Evolutionary conservation across 2,888 invertebrate genomes (phyloP), one percentile per base, ranked within the genome.

Genomic region (Azorinus chamasolen): DNA sequence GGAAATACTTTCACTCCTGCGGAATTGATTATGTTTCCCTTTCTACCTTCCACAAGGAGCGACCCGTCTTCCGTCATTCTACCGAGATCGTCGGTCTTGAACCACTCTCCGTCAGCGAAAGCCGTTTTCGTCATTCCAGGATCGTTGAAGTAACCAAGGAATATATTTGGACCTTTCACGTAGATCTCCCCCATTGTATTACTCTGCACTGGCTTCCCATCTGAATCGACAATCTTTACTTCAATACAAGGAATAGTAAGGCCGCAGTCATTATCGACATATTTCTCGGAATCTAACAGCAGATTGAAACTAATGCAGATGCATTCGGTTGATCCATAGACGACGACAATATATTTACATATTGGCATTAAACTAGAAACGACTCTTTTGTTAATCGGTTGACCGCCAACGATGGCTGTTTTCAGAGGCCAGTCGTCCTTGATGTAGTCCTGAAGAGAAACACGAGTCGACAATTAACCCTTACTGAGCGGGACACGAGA

Each of bases 1-100:
- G 75, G 69, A 6, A 61, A 32, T 25, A 75, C 69, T 32, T 69
- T 75, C 55, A 70, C 55, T 10, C 68, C 77, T 10, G 72, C 77
- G 41, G 63, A 53, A 10, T 72, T 58, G 3, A 77, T 69, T 39
- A 64, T 66, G n/a, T 79, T 59, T 0, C 70, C 63, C 57, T 70
- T 74, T 41, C 73, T 46, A 12, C 73, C 73, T 16, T 55, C 41
- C 22, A 73, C 53, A 46, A 65, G 53, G 12, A 73, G 48, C 16
- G 53, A 32, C 1, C 65, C 65, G 16, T 70, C 39, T 46, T 66
- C 39, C 12, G 53, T 68, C 59, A 78, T 68, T 20, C 45, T 51
- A 8, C 72, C 68, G 2, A 72, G 50, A 20, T 72, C 77, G 41
- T 69, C 77, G 2, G 77, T 55, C 53, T 46, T 59, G 41, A 41